Conservation (phyloP, 2,888 invertebrate genomes). For the Epistrophe grossulariae region DNA sequence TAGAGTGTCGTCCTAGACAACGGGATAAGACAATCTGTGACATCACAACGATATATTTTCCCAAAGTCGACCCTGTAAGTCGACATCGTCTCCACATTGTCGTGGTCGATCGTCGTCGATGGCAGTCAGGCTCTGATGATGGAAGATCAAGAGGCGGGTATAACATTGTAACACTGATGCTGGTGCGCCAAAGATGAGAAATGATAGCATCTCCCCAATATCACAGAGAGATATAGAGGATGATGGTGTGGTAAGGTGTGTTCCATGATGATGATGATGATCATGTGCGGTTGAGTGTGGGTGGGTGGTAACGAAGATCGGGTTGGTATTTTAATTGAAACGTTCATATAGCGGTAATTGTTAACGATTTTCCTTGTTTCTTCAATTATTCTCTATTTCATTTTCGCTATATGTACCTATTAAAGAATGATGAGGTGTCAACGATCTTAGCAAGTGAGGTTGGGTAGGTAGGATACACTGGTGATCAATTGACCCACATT, state of each 20-base stretch:
- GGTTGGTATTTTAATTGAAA: constrained; percentile 75
- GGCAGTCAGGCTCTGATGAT: background rate
- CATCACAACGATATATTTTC: constrained; percentile 55
- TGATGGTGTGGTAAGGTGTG: constrained; percentile 56
- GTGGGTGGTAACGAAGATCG: constrained; percentile 70
- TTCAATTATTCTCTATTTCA: constrained; percentile 10
- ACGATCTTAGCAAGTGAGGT: constrained; percentile 11
- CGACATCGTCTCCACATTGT: constrained; percentile 2
- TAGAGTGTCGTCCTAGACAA: constrained; percentile 31
- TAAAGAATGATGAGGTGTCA: constrained; percentile 33
- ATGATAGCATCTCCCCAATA: constrained; percentile 31
- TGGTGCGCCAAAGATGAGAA: constrained; percentile 59
- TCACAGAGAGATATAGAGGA: constrained; percentile 36
- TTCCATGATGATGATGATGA: constrained; percentile 41
- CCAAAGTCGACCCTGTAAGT: background rate
- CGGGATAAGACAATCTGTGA: constrained; percentile 61
- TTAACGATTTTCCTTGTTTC: constrained; percentile 46
- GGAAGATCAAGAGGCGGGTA: constrained; percentile 26
- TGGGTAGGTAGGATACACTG: constrained; percentile 21
- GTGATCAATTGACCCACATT: constrained; percentile 72
- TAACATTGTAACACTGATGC: background rate
- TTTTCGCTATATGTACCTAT: constrained; percentile 13
- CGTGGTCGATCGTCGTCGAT: background rate
- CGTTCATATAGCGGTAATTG: constrained; percentile 74
- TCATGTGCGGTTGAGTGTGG: constrained; percentile 44